Percentiles rank a stretch among this genome's conserved stretches.
phyloP scores from a whole-genome alignment of 35 echinoderm and acorn worm species.

The Ophioderma brevispina region DNA sequence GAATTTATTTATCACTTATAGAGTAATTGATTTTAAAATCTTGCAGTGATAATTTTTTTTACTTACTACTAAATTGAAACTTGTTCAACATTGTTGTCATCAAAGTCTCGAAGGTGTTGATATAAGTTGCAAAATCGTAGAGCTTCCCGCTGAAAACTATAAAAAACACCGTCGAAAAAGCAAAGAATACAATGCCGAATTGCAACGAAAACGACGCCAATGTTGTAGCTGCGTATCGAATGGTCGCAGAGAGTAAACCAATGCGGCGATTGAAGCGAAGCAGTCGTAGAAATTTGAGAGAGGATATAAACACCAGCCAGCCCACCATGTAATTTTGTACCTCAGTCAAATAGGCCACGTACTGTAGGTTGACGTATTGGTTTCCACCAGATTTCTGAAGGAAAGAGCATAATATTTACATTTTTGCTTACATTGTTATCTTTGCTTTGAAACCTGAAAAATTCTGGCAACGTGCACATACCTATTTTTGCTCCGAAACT shows the following conservation, averaged over 20 bases:
- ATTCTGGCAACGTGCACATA: no score
- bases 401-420: neutral
- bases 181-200: slow-evolving; percentile 88
- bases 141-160: slow-evolving; percentile 44
- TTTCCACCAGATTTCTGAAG: slow-evolving; percentile 47
- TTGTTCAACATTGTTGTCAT: slow-evolving; percentile 24
- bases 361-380: slow-evolving; percentile 86
- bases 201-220: slow-evolving; percentile 84
- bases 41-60: no score
- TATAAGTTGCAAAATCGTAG: slow-evolving; percentile 18
- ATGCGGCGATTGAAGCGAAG: slow-evolving; percentile 93
- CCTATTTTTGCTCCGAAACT: no score
- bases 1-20: no score
- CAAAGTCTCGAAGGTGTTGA: slow-evolving; percentile 30
- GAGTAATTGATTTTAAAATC: no score
- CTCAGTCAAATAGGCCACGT: slow-evolving; percentile 94
- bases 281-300: slow-evolving; percentile 87
- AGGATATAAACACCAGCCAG: slow-evolving; percentile 73
- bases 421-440: no score
- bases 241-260: slow-evolving; percentile 75
- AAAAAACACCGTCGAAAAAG: slow-evolving; percentile 77
- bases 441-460: no score
- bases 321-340: slow-evolving; percentile 82
- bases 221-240: slow-evolving; percentile 52
- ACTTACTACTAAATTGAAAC: neutral